A percentile compares a stretch with the other conserved stretches of the same genome.
These are phyloP conservation scores for Enteromius argenteus DNA, from an alignment of 2,797 vertebrate genomes.

Conservation along the genomic window DNA sequence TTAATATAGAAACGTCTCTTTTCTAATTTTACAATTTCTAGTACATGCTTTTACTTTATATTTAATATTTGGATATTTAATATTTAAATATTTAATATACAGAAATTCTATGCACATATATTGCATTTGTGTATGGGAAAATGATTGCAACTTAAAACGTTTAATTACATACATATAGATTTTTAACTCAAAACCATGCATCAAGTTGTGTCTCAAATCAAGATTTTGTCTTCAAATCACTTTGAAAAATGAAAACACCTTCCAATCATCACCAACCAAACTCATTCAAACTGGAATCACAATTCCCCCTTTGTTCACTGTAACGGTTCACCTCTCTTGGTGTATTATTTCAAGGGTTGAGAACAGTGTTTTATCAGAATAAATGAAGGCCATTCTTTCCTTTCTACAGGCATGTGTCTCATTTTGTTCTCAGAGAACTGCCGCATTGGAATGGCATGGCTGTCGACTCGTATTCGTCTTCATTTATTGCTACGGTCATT, in stretches of 20 bases:
- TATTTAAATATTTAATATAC: too few relatives aligned
- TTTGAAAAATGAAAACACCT: neutral
- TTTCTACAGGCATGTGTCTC: slow-evolving; percentile 32
- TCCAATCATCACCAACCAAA: neutral
- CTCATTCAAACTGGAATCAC: neutral
- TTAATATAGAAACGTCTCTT: too few relatives aligned
- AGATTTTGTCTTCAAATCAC: neutral
- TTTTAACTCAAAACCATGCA: neutral
- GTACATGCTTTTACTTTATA: too few relatives aligned
- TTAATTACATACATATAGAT: neutral
- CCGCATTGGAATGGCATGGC: slow-evolving; percentile 57
- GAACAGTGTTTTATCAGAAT: slow-evolving; percentile 26
- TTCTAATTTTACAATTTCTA: too few relatives aligned
- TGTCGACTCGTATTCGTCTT: slow-evolving; percentile 77
- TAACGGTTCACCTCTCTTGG: neutral
- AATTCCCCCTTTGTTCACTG: neutral
- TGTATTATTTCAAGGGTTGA: neutral
- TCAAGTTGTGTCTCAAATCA: too few relatives aligned
- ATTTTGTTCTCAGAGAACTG: slow-evolving; percentile 41
- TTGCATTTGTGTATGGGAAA: neutral
- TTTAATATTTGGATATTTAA: too few relatives aligned
- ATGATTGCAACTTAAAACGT: neutral
- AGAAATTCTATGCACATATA: neutral
- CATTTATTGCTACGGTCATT: slow-evolving; percentile 69
- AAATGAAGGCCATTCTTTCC: slow-evolving; percentile 45